These are phyloP conservation scores for Peribatodes rhomboidaria DNA, from an alignment of 2,888 invertebrate genomes.

Conservation along the genomic window DNA sequence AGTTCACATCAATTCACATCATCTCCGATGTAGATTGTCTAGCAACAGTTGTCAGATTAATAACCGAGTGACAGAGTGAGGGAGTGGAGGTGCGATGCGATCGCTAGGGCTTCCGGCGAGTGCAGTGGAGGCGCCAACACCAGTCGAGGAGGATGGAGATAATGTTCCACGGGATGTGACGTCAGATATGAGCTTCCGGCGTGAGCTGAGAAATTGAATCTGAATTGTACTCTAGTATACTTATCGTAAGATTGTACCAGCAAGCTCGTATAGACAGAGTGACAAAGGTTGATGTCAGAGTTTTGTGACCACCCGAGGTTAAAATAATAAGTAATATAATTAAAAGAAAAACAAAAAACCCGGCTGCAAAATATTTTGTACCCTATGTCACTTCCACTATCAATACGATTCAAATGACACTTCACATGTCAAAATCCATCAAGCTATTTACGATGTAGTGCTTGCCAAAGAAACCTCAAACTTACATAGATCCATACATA, in stretches of 20 bases:
- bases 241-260: not conserved
- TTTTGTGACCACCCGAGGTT: too few relatives aligned
- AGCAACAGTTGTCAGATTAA: constrained; percentile 8
- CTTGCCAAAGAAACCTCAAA: too few relatives aligned
- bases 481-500: too few relatives aligned
- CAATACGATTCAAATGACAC: too few relatives aligned
- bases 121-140: not conserved
- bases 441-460: too few relatives aligned
- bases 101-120: not conserved
- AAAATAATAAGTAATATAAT: too few relatives aligned
- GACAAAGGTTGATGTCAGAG: too few relatives aligned
- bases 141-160: not conserved
- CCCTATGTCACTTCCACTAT: too few relatives aligned
- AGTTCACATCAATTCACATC: not conserved
- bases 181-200: constrained; percentile 9
- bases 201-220: not conserved
- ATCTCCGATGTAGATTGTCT: not conserved
- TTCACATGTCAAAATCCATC: too few relatives aligned
- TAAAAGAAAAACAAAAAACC: too few relatives aligned
- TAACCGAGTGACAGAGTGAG: not conserved
- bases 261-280: too few relatives aligned
- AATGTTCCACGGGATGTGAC: constrained; percentile 5
- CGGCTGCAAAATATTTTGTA: too few relatives aligned
- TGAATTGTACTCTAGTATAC: not conserved
- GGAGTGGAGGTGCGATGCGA: not conserved